Base-by-base conservation (phyloP, 2,797 vertebrate species). In the Enteromius argenteus region DNA sequence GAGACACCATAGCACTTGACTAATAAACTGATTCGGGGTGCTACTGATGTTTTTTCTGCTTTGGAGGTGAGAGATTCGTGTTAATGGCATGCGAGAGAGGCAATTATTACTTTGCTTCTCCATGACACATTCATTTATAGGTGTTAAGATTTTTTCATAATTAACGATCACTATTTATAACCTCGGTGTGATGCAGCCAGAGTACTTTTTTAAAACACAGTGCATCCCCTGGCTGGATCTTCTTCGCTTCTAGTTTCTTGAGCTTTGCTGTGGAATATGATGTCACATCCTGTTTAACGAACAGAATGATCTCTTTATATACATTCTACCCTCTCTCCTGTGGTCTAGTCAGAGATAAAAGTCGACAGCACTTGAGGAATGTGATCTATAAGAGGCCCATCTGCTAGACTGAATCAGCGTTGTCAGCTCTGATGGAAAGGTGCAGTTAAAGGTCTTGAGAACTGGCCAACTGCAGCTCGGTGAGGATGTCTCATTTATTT, bases 361-460 rank as follows among this genome's bases (percentile, higher is more conserved):
- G 60, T 85, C 14, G 84, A 80, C 78, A 85, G 53, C 44, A 75
- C 56, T 79, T 58, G 69, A 84, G 49, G 60, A 86, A 80, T 67
- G 53, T 84, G 35, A 81, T 74, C 23, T 84, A 44, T 64, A 80
- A 53, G 49, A 74, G 73, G 69, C 27, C 46, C 60, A 5, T 74
- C 46, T 74, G 49, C 62, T 74, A 66, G 75, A 66, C 68, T 49
- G 85, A 86, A 87, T 86, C 85, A 69, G 66, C 17, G 19, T 77
- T 87, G 86, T 86, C 86, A 80, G 51, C 68, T 73, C 58, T 81
- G 80, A 88, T 85, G 76, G 23, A 67, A 80, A 71, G 77, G 68
- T 78, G 62, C 81, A 56, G 73, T 83, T 77, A 83, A 77, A 77
- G 73, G 73, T 83, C 81, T 66, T 77, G 64, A 75, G 72, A 77